Evolutionary conservation across 1,140 invertebrate species (phyloP), one percentile per base, ranked within the genome.

Genomic region (Orchesella cincta): DNA sequence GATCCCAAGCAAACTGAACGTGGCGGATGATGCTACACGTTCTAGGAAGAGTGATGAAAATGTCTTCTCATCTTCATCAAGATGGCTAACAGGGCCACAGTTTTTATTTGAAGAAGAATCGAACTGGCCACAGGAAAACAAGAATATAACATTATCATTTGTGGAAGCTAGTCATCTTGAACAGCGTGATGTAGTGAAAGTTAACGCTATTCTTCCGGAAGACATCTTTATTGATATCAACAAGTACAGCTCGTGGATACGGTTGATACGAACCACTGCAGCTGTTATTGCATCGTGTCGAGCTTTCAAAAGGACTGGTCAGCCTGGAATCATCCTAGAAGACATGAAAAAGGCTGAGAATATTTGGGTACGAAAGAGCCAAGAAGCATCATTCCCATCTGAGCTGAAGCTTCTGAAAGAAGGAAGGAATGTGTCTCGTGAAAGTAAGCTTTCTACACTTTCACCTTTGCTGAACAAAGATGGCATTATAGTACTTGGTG

Each of bases 21-120:
- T 70, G 1, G 74, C 74, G 8, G 74, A 76, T 39, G 74, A 67
- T 12, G n/a, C 33, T 1, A 75, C 73, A 14, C 26, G 74, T 31
- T 18, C 2, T 12, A 20, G 1, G 36, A 35, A 62, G n/a, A 35
- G 33, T 5, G 20, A 28, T 2, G 33, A n/a, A n/a, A 35, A 75
- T 1, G 31, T 33, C 31, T 28, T 73, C 12, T 14, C 36, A 1
- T 23, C 18, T 5, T 18, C 1, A 2, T 35, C n/a, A 16, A n/a
- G 52, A 12, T 62, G 54, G 54, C 5, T 62, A 12, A 8, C 54
- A 16, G 54, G 54, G 26, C 54, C 54, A n/a, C 8, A n/a, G 23
- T 62, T 62, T 28, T n/a, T 62, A 5, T 5, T 8, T 5, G 16
- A 62, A 5, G 23, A 28, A 26, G 8, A 18, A 28, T 8, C 8